phyloP scores from a whole-genome alignment of 2,888 invertebrate genomes.

The Xestia ashworthii region DNA sequence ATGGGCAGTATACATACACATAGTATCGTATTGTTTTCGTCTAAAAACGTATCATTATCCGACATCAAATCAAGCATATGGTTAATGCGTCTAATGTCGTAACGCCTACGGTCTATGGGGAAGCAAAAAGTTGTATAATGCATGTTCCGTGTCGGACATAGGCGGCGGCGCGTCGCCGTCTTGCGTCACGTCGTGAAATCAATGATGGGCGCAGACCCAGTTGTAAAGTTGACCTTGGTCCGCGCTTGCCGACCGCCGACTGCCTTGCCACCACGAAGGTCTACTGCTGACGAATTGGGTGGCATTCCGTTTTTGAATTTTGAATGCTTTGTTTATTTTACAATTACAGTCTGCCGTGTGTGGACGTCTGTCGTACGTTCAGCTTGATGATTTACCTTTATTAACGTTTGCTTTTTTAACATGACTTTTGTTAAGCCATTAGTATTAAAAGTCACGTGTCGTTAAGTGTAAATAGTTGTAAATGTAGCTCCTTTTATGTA shows the following conservation, averaged over 20 bases:
- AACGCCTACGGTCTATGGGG: conserved; percentile 71
- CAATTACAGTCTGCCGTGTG: conserved; percentile 43
- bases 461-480: conserved; percentile 9
- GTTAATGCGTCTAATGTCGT: conserved; percentile 67
- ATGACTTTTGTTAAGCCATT: conserved; percentile 14
- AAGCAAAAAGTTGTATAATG: conserved; percentile 79
- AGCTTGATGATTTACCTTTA: conserved; percentile 24
- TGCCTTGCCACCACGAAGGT: conserved; percentile 66
- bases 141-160: conserved; percentile 73
- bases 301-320: conserved; percentile 67
- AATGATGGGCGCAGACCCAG: conserved; percentile 83
- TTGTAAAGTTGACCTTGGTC: conserved; percentile 88
- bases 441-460: conserved; percentile 14
- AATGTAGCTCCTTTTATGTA: conserved; percentile 26
- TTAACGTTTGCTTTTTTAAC: conserved; percentile 13
- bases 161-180: conserved; percentile 71
- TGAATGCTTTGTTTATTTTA: conserved; percentile 54
- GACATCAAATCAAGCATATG: conserved; percentile 68
- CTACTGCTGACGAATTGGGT: conserved; percentile 58
- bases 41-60: conserved; percentile 68
- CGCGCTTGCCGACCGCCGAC: conserved; percentile 66
- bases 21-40: conserved; percentile 66
- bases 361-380: conserved; percentile 53
- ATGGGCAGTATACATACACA: conserved; percentile 52
- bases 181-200: conserved; percentile 87